Conservation (phyloP, 2,797 vertebrate species). For the Periparus ater region DNA sequence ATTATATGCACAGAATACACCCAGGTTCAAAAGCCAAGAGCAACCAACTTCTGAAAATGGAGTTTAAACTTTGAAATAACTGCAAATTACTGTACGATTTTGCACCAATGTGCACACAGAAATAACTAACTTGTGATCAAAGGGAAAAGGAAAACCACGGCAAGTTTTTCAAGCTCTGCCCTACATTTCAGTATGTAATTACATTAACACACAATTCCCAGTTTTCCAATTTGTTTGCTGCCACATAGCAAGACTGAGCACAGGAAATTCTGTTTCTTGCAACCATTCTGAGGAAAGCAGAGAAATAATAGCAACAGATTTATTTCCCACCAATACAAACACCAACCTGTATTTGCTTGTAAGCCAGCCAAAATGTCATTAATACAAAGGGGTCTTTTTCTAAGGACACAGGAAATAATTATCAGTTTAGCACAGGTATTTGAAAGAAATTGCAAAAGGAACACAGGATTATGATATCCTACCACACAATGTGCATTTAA, state of each 20-base stretch:
- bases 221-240: slow-evolving; percentile 13
- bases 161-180: background rate
- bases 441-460: background rate
- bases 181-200: slow-evolving; percentile 8
- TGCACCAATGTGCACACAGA: background rate
- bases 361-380: background rate
- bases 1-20: rapidly evolving
- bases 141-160: background rate
- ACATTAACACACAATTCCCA: background rate
- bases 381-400: background rate
- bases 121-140: background rate
- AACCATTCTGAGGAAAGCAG: background rate
- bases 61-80: background rate
- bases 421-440: background rate
- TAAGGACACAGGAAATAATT: background rate
- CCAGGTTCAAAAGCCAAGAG: background rate
- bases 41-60: background rate
- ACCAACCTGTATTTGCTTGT: background rate
- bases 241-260: background rate
- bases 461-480: background rate
- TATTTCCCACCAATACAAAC: background rate
- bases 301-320: background rate
- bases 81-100: background rate
- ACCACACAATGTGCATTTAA: background rate
- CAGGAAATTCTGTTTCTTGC: background rate